phyloP scores from a whole-genome alignment of 1,140 invertebrate species.

The Caligus rogercresseyi region DNA sequence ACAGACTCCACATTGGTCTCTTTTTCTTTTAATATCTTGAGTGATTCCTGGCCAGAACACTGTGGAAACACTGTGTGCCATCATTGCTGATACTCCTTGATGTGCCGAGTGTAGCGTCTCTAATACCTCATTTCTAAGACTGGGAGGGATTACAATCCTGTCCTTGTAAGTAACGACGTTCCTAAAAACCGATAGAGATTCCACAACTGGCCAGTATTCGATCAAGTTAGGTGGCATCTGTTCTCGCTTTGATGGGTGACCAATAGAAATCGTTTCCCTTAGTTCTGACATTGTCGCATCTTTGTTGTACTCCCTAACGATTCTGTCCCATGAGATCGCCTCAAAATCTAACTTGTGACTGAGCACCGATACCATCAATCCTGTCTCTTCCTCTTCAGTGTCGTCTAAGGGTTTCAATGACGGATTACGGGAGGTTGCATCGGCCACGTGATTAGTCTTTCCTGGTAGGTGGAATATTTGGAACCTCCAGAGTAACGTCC shows the following conservation, averaged over 20 bases:
- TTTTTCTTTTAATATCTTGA: background rate
- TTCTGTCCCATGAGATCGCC: background rate
- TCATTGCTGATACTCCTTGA: background rate
- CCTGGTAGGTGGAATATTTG: background rate
- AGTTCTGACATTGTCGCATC: background rate
- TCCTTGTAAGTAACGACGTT: background rate
- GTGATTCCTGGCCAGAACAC: background rate
- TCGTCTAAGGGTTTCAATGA: background rate
- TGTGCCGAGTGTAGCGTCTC: background rate
- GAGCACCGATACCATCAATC: background rate
- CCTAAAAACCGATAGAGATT: too few species aligned
- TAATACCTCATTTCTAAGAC: background rate
- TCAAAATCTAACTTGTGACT: background rate
- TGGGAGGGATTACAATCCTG: background rate
- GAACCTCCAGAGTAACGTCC: conserved; percentile 8
- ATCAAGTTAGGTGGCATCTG: background rate
- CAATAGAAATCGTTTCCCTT: background rate
- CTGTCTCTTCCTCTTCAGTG: background rate
- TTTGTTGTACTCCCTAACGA: background rate
- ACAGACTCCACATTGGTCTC: background rate
- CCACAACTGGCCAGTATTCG: too few species aligned
- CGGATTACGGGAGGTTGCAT: background rate
- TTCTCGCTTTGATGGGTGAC: background rate
- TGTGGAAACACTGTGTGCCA: background rate
- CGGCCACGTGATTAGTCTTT: background rate